phyloP scores from a whole-genome alignment of 2,113 vertebrate genomes.

The Toxostoma redivivum region DNA sequence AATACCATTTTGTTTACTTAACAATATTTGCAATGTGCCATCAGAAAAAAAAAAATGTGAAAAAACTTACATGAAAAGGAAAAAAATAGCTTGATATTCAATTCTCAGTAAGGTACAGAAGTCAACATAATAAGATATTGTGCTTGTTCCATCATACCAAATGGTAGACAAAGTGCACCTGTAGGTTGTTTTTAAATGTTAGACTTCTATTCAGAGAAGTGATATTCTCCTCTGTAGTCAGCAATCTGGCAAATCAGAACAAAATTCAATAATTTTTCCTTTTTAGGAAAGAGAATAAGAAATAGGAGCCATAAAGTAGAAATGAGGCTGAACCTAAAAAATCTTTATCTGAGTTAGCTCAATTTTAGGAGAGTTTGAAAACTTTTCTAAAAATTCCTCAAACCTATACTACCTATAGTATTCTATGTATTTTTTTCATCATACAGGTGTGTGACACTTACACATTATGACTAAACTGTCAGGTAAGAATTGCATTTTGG shows the following conservation, averaged over 20 bases:
- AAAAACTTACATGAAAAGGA: neutral
- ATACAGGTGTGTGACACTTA: neutral
- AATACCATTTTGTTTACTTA: neutral
- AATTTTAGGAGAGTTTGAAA: neutral
- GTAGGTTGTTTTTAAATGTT: constrained; percentile 22
- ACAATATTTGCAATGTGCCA: neutral
- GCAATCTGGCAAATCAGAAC: neutral
- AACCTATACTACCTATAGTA: neutral
- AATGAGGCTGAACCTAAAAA: constrained; percentile 1
- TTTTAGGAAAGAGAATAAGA: neutral
- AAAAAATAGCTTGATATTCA: neutral
- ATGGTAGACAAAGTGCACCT: neutral
- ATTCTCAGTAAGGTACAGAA: neutral
- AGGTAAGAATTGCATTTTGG: neutral
- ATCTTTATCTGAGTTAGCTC: neutral
- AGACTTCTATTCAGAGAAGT: neutral
- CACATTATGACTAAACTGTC: neutral
- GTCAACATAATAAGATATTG: neutral
- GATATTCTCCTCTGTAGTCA: neutral
- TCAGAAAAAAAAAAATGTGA: neutral
- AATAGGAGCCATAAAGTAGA: neutral
- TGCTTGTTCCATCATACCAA: neutral
- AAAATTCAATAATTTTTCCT: neutral
- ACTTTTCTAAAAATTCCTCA: neutral
- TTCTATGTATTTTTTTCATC: neutral